Conservation (phyloP, 2,888 invertebrate genomes). For the Troilus luridus region DNA sequence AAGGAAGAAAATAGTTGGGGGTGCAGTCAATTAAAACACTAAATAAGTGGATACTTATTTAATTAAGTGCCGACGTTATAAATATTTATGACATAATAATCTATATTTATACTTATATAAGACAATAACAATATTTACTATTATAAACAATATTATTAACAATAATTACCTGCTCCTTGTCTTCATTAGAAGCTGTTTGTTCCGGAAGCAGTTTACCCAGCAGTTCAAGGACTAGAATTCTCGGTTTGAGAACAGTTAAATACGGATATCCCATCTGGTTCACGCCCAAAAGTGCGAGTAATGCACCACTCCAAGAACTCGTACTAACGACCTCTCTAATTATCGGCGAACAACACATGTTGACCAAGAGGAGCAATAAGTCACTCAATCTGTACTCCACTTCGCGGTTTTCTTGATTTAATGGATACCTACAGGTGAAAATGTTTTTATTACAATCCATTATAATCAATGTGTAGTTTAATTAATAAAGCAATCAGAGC, state of each 20-base stretch:
- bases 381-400: constrained; percentile 62
- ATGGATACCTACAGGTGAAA: constrained; percentile 53
- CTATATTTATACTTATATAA: no score
- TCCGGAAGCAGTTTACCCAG: constrained; percentile 62
- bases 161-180: constrained; percentile 62
- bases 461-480: not conserved
- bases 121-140: no score
- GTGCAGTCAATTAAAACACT: no score
- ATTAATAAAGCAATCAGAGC: no score
- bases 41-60: no score
- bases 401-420: constrained; percentile 61
- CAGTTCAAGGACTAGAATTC: constrained; percentile 61
- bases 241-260: constrained; percentile 62
- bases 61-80: no score
- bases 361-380: constrained; percentile 61
- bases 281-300: constrained; percentile 63
- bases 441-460: not conserved
- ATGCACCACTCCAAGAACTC: constrained; percentile 63
- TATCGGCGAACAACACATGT: constrained; percentile 63
- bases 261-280: constrained; percentile 60
- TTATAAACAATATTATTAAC: no score
- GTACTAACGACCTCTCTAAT: constrained; percentile 63
- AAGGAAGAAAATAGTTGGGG: no score
- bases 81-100: no score
- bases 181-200: constrained; percentile 61